Base-by-base conservation (phyloP, 2,113 vertebrate genomes). In the Leucosticte australis region DNA sequence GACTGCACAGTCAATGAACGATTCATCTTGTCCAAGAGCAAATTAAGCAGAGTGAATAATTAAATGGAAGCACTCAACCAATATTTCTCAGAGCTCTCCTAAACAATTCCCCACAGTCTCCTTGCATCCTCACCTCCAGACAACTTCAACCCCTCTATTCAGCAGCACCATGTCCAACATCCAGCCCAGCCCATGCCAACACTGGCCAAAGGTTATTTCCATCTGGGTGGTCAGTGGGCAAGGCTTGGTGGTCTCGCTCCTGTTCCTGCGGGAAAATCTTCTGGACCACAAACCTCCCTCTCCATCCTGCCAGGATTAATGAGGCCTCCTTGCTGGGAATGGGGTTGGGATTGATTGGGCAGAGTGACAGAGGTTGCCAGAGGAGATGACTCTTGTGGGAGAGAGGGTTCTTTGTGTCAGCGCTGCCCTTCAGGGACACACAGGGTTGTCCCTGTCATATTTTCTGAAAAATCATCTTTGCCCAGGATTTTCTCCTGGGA, bases 21-120 rank as follows among this genome's bases (percentile, higher is more conserved):
- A 97, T 97, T 95, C 92, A 94, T 97, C 95, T 96, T 96, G 83
- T 94, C 95, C 87, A 94, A 78, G 65, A 94, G 74, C 96, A 97
- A 97, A 97, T 97, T 97, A 97, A 95, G 80, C 80, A 91, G 89
- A 95, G 90, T 89, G 95, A 97, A 94, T 96, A 96, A 97, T 97
- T 97, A 95, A 95, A 96, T 95, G 78, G 91, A 85, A 95, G 88
- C 87, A 73, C 94, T 97, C 83, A 67, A 90, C 86, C 92, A 94
- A 87, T 96, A 82, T 96, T 95, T 96, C 90, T 95, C 89, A 90
- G 87, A 77, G 83, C 82, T 92, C 86, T 84, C 64, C 87, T 92
- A 80, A 95, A 90, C 87, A 94, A 91, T 93, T 94, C 90, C 90
- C 87, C 42, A 71, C 77, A 90, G 90, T 89, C 62, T 95, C 49